Percentiles rank a stretch among this genome's conserved stretches.
phyloP scores from a whole-genome alignment of 2,888 invertebrate genomes.

The Polyommatus icarus region DNA sequence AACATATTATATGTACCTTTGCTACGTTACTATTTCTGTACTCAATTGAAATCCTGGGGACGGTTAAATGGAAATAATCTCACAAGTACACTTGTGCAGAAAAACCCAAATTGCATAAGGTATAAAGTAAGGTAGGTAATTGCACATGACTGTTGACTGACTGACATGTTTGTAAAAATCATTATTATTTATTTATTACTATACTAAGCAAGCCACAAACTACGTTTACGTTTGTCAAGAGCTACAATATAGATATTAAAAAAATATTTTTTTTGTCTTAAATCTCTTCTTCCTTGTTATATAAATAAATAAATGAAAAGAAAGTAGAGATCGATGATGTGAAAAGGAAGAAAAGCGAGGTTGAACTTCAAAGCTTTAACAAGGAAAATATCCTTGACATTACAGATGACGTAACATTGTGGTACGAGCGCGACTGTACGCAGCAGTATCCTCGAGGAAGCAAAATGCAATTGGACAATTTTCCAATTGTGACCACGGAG shows the following conservation, averaged over 20 bases:
- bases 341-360: no score
- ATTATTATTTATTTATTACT: not conserved
- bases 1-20: conserved; percentile 59
- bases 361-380: no score
- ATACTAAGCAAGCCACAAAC: no score
- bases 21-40: conserved; percentile 61
- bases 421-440: conserved; percentile 37
- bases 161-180: not conserved
- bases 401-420: conserved; percentile 21
- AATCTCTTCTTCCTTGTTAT: no score
- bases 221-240: no score
- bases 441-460: conserved; percentile 63
- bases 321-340: no score
- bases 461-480: conserved; percentile 76
- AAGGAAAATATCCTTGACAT: not conserved
- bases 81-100: conserved; percentile 56
- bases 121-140: no score
- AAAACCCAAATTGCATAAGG: conserved; percentile 22
- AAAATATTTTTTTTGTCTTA: no score
- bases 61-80: conserved; percentile 61
- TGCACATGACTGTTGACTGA: no score
- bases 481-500: conserved; percentile 69
- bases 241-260: no score
- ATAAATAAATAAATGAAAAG: no score
- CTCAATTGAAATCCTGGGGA: conserved; percentile 69